Base-by-base conservation (phyloP, 2,113 vertebrate species). In the Motacilla alba region DNA sequence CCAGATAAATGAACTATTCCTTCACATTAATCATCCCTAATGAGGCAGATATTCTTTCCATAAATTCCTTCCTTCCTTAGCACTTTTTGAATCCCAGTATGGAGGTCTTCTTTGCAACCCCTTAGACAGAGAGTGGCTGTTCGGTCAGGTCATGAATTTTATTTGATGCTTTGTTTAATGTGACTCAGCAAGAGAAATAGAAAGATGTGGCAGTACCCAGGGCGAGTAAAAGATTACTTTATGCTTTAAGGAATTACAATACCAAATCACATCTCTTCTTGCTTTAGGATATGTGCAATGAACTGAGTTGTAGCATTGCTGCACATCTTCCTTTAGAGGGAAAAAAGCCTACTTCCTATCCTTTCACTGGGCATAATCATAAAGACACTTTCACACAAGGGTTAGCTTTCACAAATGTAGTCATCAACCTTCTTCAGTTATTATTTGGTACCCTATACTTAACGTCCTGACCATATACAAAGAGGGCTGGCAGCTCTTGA, bases 11-110 rank as follows among this genome's bases (percentile, higher is more conserved):
- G 80, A 89, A 20, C 31, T 91, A 26, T 83, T 94, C 50, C 55
- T 83, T 94, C 59, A 77, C 46, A 66, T 96, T 83, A 87, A 91
- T 95, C 72, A 94, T 67, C 39, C 43, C 26, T 81, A 92, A 95
- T 89, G 83, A 95, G 73, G 28, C 63, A 90, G 50, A 87, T 46
- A 94, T 41, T 73, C 46, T 69, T 87, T 70, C 73, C 2, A 6
- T 74, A 83, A 66, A 77, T 83, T 92, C 55, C 56, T 28, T 85
- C 28, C 43, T 46, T 89, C 64, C 60, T 91, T 60, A 53, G 20
- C 0, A 1, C 22, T 66, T 83, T 90, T 49, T 39, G 6, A 20
- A 62, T 81, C 7, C n/a, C 0, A 0, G 49, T 49, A 49, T 37
- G 28, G n/a, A 91, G 13, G 28, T 15, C 49, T 83, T 50, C 69